Evolutionary conservation across 53 echinoderm and acorn worm genomes (phyloP), one percentile per base, ranked within the genome.

Genomic region (Holothuria leucospilota): DNA sequence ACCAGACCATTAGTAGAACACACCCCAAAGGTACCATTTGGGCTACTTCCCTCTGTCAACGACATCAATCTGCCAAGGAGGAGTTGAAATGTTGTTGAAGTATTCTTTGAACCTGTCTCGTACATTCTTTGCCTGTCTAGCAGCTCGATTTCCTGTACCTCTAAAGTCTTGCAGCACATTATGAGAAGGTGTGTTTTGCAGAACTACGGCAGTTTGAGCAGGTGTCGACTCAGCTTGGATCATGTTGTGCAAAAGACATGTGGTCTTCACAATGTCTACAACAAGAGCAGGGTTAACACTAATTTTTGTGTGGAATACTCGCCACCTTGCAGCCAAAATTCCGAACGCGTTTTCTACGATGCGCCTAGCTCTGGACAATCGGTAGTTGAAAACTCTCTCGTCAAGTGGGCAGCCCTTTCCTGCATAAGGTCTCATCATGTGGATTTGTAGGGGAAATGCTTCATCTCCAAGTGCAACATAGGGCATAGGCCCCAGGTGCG

Each of bases 381-480:
- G 46, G 63, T 81, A 58, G 40, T 86, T 87, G 59, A 58, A 87
- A 70, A 81, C 69, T 7, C 39, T 70, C 29, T 83, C 59, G 12
- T 29, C 38, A 13, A 85, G 81, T 20, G 56, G 24, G 28, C 78
- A 78, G 3, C 28, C 12, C 28, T 20, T 52, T 25, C 90, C 82
- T 63, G 94, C 91, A 51, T 49, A 92, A 23, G 94, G 94, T 59
- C 91, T 68, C 85, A 94, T 85, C 11, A 94, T 18, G 68, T 88
- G 29, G 2, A 12, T 24, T 71, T 89, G 89, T 56, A 92, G 24
- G 26, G 92, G 89, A 68, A 92, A 89, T 9, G 87, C 91, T 23
- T 63, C 64, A 63, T 63, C 64, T 24, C 64, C 87, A 12, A 88
- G 77, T 40, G 86, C 38, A 4, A 91, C 87, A 51, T 91, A 69